Evolutionary conservation across 1,140 invertebrate species (phyloP).

Genomic region (Choristoneura fumiferana): DNA sequence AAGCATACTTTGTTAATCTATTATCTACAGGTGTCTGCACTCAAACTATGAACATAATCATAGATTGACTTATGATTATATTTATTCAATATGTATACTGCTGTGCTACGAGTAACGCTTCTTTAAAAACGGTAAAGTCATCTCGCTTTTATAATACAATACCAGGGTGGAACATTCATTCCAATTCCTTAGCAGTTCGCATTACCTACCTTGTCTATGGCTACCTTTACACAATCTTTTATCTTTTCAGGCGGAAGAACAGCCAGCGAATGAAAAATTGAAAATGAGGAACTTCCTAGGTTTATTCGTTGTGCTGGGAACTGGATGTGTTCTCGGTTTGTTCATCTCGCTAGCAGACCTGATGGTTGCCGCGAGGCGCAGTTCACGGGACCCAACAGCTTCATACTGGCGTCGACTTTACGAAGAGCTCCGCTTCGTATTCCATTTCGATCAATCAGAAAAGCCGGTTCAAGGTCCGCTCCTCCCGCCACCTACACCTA

Average conservation of each 20-base stretch:
- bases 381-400: slow-evolving; percentile 33
- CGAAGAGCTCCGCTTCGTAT: slow-evolving; percentile 62
- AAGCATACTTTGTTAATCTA: too few species aligned
- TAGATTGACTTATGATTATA: too few species aligned
- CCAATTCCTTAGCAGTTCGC: too few species aligned
- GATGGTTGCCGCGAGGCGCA: slow-evolving; percentile 44
- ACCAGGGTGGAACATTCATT: too few species aligned
- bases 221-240: background rate
- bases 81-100: too few species aligned
- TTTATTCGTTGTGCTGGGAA: slow-evolving; percentile 93
- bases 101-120: too few species aligned
- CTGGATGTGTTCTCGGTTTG: slow-evolving; percentile 74
- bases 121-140: too few species aligned
- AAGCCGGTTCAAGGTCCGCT: slow-evolving; percentile 51
- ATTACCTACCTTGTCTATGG: too few species aligned
- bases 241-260: slow-evolving; percentile 39
- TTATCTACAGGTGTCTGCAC: too few species aligned
- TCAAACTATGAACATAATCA: too few species aligned
- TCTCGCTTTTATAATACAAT: too few species aligned
- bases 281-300: slow-evolving; percentile 94
- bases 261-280: slow-evolving; percentile 70
- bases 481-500: background rate
- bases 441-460: slow-evolving; percentile 54
- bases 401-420: slow-evolving; percentile 39
- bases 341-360: slow-evolving; percentile 61